Conservation (phyloP, 2,113 vertebrate species). For the Nycticebus coucang region DNA sequence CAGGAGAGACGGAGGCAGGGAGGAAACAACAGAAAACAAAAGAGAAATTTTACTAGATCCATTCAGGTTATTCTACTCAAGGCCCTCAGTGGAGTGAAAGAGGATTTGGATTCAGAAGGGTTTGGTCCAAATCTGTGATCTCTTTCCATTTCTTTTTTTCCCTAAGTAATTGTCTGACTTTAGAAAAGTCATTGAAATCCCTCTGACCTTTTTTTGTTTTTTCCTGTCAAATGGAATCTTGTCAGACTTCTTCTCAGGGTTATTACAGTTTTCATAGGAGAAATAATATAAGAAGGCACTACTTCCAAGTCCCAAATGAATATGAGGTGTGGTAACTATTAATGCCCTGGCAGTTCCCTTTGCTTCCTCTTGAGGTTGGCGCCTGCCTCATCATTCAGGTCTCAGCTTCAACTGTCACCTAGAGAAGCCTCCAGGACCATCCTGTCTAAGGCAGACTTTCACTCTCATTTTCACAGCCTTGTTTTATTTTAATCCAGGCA, state of each 20-base stretch:
- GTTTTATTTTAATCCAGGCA: background rate
- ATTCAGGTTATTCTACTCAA: background rate
- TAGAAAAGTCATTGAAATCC: background rate
- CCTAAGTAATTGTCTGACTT: background rate
- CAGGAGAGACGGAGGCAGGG: background rate
- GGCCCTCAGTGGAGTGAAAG: background rate
- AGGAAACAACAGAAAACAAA: background rate
- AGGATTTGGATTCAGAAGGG: background rate
- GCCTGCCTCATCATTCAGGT: background rate
- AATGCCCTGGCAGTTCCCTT: background rate
- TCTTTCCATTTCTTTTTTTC: background rate
- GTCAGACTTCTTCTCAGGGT: background rate
- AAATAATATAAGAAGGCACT: background rate
- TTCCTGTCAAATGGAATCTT: background rate
- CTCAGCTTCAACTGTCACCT: background rate
- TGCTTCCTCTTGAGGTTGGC: background rate
- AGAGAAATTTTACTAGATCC: background rate
- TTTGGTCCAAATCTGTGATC: background rate
- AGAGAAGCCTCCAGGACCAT: background rate
- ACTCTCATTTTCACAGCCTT: background rate
- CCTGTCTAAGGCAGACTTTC: background rate
- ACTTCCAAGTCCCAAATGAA: background rate
- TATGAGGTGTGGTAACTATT: background rate
- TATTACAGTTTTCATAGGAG: background rate
- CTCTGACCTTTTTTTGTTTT: background rate